Evolutionary conservation across 2,113 vertebrate genomes (phyloP).

Genomic region (Hemiprocne comata): DNA sequence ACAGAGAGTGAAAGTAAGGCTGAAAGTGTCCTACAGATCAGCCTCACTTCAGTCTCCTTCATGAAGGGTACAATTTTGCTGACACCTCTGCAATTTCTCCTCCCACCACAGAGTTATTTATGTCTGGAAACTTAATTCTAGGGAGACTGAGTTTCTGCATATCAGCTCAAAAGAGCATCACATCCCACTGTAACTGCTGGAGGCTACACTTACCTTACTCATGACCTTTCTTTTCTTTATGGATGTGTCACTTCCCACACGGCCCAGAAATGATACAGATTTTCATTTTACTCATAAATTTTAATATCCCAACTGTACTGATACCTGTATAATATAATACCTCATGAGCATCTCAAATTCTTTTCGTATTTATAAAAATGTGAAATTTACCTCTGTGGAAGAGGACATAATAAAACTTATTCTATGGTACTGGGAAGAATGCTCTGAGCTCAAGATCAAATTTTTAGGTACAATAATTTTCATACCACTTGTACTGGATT

Average conservation of each 20-base stretch:
- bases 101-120: background rate
- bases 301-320: background rate
- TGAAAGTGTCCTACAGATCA: background rate
- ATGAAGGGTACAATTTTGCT: background rate
- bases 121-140: constrained; percentile 5
- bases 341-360: background rate
- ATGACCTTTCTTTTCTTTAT: background rate
- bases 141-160: background rate
- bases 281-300: background rate
- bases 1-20: background rate
- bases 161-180: background rate
- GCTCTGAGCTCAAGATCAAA: background rate
- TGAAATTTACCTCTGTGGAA: background rate
- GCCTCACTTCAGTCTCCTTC: background rate
- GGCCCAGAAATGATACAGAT: background rate
- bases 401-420: background rate
- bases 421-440: background rate
- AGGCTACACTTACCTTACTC: background rate
- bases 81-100: background rate
- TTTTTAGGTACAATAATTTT: background rate
- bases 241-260: background rate
- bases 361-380: background rate
- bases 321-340: too few species aligned
- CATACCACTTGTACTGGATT: background rate
- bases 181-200: background rate